Evolutionary conservation across 2,113 vertebrate species (phyloP).

Genomic region (Prinia subflava): DNA sequence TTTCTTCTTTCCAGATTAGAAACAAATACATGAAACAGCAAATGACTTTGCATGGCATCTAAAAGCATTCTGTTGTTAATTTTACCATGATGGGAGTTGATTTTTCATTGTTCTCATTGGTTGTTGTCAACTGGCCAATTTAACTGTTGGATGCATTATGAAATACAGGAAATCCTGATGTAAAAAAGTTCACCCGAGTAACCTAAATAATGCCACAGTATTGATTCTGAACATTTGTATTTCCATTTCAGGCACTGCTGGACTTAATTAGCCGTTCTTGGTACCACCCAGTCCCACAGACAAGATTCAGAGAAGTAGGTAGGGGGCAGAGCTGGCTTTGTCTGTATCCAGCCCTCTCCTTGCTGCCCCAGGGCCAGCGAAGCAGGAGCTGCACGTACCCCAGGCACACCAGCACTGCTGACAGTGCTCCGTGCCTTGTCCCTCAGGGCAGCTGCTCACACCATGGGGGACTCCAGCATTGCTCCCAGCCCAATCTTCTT

Average conservation of each 20-base stretch:
- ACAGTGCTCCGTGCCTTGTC: fast-evolving
- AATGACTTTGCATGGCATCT: background rate
- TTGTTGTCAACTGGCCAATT: background rate
- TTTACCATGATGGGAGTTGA: background rate
- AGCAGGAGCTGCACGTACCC: background rate
- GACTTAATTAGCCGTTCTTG: background rate
- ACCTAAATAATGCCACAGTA: background rate
- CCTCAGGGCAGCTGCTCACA: background rate
- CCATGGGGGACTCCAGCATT: background rate
- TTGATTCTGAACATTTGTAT: background rate
- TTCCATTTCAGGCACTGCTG: background rate
- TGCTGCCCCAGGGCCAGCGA: background rate
- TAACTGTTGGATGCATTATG: background rate
- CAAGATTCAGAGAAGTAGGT: background rate
- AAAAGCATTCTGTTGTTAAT: background rate
- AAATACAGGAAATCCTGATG: constrained; percentile 2
- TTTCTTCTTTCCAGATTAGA: background rate
- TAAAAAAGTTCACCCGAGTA: background rate
- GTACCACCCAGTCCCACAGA: background rate
- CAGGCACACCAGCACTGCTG: background rate
- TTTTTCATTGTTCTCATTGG: background rate
- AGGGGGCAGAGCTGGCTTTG: background rate
- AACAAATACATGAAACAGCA: background rate
- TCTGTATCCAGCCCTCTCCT: background rate
- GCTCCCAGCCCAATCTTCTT: background rate